Percentiles rank a stretch among this genome's conserved stretches.
Evolutionary conservation across 2,113 vertebrate genomes (phyloP).

Genomic region (Pachycephala philippinensis): DNA sequence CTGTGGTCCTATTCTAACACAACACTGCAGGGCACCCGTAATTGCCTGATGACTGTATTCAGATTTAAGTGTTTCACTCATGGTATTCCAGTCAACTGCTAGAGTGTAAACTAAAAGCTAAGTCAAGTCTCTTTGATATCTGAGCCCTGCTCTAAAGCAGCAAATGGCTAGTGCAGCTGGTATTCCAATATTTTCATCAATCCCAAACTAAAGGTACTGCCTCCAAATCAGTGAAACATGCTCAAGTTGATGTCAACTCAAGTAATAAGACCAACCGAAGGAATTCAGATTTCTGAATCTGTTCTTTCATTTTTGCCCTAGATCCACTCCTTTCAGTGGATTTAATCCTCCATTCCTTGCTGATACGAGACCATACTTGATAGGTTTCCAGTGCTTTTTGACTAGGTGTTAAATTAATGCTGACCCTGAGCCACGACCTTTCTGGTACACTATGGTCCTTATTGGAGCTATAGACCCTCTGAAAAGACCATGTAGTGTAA

Average conservation of each 20-base stretch:
- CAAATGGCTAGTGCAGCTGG: not conserved
- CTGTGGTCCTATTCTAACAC: not conserved
- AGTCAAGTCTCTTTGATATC: not conserved
- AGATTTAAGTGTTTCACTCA: not conserved
- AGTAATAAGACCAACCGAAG: not conserved
- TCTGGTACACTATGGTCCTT: not conserved
- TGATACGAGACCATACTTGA: not conserved
- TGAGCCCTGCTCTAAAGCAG: not conserved
- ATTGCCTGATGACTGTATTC: not conserved
- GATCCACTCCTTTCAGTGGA: not conserved
- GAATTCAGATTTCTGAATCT: not conserved
- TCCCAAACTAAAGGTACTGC: not conserved
- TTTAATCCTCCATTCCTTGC: not conserved
- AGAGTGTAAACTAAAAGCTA: not conserved
- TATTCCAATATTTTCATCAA: not conserved
- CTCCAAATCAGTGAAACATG: not conserved
- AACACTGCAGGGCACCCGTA: not conserved
- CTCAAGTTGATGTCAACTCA: not conserved
- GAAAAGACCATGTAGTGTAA: not conserved
- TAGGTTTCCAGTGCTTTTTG: not conserved
- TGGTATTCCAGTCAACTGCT: not conserved
- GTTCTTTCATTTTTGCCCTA: not conserved
- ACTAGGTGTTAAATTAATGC: not conserved
- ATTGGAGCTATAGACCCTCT: accelerated
- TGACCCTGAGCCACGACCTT: not conserved